Percentiles rank a stretch among this genome's conserved stretches.
phyloP scores from a whole-genome alignment of 2,113 vertebrate species.

The Pionites leucogaster region DNA sequence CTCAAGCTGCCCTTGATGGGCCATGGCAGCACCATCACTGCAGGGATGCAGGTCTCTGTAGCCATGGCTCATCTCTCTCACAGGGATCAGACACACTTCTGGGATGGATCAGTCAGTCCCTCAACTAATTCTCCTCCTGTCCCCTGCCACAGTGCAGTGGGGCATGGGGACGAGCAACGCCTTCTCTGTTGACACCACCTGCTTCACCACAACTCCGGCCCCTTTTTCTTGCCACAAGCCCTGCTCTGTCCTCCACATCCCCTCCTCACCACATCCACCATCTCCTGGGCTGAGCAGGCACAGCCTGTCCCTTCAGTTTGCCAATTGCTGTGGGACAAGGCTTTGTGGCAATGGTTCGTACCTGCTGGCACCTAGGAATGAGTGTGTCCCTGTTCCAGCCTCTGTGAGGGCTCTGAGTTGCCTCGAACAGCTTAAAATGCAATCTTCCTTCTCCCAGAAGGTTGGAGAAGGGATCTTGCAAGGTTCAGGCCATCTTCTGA shows the following conservation, averaged over 20 bases:
- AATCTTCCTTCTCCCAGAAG: background rate
- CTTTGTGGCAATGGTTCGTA: background rate
- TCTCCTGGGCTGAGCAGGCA: background rate
- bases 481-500: background rate
- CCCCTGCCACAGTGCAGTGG: fast-evolving
- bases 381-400: background rate
- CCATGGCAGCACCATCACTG: background rate
- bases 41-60: background rate
- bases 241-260: background rate
- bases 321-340: fast-evolving
- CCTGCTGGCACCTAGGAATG: background rate
- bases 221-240: background rate
- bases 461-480: background rate
- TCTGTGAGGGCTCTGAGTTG: background rate
- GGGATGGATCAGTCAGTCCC: background rate
- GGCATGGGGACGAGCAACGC: background rate
- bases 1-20: background rate
- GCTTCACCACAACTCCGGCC: background rate
- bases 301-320: background rate
- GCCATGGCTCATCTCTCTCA: background rate
- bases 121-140: background rate
- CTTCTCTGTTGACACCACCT: background rate
- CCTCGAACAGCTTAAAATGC: background rate
- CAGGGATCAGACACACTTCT: background rate
- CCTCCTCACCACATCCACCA: background rate